Conservation (phyloP, 2,797 vertebrate species). For the Chelidonichthys spinosus region DNA sequence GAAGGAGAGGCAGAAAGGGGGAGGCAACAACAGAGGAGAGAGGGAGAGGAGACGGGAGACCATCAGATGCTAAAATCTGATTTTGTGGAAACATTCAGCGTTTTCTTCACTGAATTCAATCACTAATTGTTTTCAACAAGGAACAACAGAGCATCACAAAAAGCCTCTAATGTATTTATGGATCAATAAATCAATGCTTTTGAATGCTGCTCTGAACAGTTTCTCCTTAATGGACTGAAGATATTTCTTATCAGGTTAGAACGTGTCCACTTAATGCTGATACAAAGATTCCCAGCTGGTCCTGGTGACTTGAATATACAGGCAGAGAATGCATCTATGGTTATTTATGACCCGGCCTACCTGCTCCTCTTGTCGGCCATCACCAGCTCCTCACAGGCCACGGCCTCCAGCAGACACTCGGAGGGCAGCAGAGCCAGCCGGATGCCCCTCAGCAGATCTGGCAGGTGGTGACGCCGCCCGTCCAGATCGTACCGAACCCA, state of each 20-base stretch:
- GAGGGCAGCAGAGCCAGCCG: constrained; percentile 92
- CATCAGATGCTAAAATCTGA: background rate
- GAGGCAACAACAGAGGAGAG: too few species aligned
- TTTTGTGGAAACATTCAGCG: background rate
- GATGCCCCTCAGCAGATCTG: constrained; percentile 89
- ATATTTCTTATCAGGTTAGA: background rate
- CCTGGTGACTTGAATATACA: too few species aligned
- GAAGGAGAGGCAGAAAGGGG: too few species aligned
- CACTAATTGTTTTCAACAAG: background rate
- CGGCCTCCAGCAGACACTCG: constrained; percentile 89
- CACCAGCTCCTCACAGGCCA: constrained; percentile 90
- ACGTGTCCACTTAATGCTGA: background rate
- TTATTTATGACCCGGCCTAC: constrained; percentile 32
- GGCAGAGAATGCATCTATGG: too few species aligned
- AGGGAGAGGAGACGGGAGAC: background rate
- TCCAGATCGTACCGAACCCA: constrained; percentile 91
- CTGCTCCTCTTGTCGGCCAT: constrained; percentile 88
- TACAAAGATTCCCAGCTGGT: background rate
- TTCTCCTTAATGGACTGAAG: background rate
- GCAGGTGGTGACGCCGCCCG: constrained; percentile 85
- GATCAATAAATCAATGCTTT: background rate
- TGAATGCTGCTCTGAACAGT: background rate
- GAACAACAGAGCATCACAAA: background rate
- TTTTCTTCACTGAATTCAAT: background rate
- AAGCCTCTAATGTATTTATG: background rate